Evolutionary conservation across 2,888 invertebrate genomes (phyloP), one percentile per base, ranked within the genome.

Genomic region (Adelphocoris suturalis): DNA sequence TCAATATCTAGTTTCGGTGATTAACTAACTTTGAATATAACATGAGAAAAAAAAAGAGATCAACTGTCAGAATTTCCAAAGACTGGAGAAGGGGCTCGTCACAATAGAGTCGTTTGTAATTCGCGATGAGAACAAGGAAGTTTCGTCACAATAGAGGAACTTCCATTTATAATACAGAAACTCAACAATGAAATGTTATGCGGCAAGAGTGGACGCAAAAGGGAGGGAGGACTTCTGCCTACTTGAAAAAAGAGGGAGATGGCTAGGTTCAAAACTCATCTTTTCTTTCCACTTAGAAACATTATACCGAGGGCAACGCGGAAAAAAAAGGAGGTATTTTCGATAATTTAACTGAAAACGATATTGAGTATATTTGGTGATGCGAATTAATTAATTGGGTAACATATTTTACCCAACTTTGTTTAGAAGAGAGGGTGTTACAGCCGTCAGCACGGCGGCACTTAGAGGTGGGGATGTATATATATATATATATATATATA

Each of bases 111-210:
- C 23, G 82, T 82, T 82, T 14, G 82, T 48, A 52, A 19, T 52
- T 52, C 27, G 23, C 47, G 82, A 82, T 13, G 82, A 27, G 52
- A 52, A 27, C 14, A 27, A 19, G 82, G 82, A 82, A 82, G 82
- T 82, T 82, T 82, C 52, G 82, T 23, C 47, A 82, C 82, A 82
- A 82, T 82, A 19, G 55, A 48, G 52, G 52, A 82, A 82, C 82
- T 82, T 82, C 52, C 82, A 82, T 82, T 82, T 82, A 82, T 82
- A 82, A 82, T 82, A 82, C 82, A 82, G 52, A 52, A 82, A 19
- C 48, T 82, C 81, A 37, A 13, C 37, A 14, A 2, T 46, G 78
- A 47, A 47, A 80, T 80, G 78, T 37, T 80, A 13, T 16, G 37
- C 16, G 28, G 19, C 11, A 80, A 46, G 28, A 78, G 46, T 16